These are phyloP conservation scores for Euproctis similis DNA, from an alignment of 2,888 invertebrate genomes.

Conservation along the genomic window DNA sequence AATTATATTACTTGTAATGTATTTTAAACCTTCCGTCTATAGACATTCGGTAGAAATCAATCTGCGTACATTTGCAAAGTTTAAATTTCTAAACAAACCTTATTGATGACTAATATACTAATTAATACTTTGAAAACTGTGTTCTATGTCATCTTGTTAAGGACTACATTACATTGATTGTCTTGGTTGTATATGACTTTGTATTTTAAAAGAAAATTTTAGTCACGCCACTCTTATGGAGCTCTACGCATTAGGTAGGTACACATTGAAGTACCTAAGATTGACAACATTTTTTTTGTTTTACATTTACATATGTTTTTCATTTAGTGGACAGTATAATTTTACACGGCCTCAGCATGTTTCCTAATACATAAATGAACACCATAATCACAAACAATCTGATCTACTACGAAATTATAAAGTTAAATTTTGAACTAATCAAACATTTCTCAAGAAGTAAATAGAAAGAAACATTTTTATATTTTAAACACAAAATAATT, in stretches of 20 bases:
- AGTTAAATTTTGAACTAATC: too few species aligned
- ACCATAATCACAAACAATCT: too few species aligned
- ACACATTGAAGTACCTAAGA: too few species aligned
- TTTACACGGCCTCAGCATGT: too few species aligned
- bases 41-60: constrained; percentile 39
- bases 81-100: constrained; percentile 39
- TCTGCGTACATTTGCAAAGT: constrained; percentile 28
- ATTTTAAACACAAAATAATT: constrained; percentile 28
- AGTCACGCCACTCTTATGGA: constrained; percentile 65
- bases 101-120: constrained; percentile 52
- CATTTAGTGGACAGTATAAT: too few species aligned
- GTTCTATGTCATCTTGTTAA: constrained; percentile 38
- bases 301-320: too few species aligned
- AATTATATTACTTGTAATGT: constrained; percentile 31
- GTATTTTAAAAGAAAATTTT: constrained; percentile 43
- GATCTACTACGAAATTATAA: too few species aligned
- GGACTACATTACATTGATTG: constrained; percentile 40
- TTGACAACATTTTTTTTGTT: too few species aligned
- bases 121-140: constrained; percentile 35
- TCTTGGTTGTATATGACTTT: constrained; percentile 39
- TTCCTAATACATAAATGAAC: too few species aligned
- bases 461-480: constrained; percentile 25
- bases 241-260: constrained; percentile 37
- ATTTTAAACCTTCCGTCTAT: constrained; percentile 41
- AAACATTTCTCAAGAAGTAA: too few species aligned